Base-by-base conservation (phyloP, 64 coral and sea anemone species). In the Dendrophyllia cribrosa region DNA sequence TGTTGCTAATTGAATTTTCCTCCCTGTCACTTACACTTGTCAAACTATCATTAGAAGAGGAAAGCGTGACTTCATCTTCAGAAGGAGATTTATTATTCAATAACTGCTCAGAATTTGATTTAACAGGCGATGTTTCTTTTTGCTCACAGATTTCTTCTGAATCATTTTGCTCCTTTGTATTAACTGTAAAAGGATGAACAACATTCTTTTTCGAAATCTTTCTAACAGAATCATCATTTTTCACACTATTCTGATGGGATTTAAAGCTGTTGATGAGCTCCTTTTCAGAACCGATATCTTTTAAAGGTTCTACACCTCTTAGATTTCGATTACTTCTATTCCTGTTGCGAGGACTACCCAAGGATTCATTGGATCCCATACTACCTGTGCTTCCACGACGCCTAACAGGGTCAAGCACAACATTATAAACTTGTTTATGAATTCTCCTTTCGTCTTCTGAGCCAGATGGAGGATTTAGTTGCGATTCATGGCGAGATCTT, bases 401-500 rank as follows among this genome's bases (percentile, higher is more conserved):
- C 53, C 62, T 72, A 19, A 96, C 58, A 14, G 95, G 95, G 22
- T 92, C 80, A 24, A 80, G 72, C 13, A 76, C 65, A n/a, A 92
- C 84, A 67, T 85, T 93, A 69, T 72, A 71, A 65, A 87, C 68
- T 17, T 93, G 87, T 74, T 93, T 96, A 73, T 74, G 78, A 58
- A 74, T 65, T 80, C 69, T 93, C 19, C 66, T 86, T 58, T 96
- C 95, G 59, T 96, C 91, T 87, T 96, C 95, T 66, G 95, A 96
- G 25, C 95, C 95, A 13, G 95, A 96, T 50, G 95, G 60, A 67
- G 80, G 67, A 3, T 19, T 96, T 72, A 72, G 85, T 78, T 91
- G 87, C 15, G 95, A 96, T 79, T 96, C 95, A 20, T 86, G 76
- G 7, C 91, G 89, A 21, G 61, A 77, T 85, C 91, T 64, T 78